A percentile compares a stretch with the other conserved stretches of the same genome.
phyloP scores from a whole-genome alignment of 2,113 vertebrate genomes.

The Rhadina sibilatrix region DNA sequence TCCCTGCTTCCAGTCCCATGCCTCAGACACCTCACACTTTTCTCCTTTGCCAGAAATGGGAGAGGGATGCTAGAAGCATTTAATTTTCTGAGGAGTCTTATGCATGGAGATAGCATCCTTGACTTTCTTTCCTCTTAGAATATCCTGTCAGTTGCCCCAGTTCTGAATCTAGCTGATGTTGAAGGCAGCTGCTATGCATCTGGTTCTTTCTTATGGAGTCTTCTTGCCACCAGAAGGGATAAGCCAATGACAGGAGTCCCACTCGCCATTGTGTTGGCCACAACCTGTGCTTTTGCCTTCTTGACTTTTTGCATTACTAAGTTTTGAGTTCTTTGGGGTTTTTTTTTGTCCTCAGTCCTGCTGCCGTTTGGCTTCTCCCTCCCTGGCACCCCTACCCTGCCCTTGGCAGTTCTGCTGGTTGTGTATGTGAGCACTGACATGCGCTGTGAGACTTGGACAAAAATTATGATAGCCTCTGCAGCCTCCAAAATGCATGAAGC shows the following conservation, averaged over 20 bases:
- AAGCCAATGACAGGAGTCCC: background rate
- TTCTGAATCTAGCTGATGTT: background rate
- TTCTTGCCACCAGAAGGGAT: background rate
- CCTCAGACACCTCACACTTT: background rate
- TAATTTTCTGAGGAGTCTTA: background rate
- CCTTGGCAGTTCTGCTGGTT: background rate
- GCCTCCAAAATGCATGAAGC: background rate
- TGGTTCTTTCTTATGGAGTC: background rate
- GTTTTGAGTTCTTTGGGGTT: background rate
- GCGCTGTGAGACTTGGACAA: background rate
- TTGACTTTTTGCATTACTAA: background rate
- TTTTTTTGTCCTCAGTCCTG: background rate
- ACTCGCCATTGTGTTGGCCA: background rate
- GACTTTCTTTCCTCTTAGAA: background rate
- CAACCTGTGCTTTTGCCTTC: background rate
- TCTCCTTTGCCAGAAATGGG: background rate
- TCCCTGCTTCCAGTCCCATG: background rate
- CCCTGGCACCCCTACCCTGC: background rate
- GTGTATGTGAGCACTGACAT: fast-evolving
- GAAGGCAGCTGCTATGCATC: background rate
- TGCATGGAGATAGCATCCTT: background rate
- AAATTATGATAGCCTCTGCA: background rate
- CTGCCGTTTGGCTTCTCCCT: background rate
- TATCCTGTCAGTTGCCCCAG: background rate
- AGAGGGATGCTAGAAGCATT: background rate